These are phyloP conservation scores for Volucella bombylans DNA, from an alignment of 2,888 invertebrate species.

Conservation along the genomic window DNA sequence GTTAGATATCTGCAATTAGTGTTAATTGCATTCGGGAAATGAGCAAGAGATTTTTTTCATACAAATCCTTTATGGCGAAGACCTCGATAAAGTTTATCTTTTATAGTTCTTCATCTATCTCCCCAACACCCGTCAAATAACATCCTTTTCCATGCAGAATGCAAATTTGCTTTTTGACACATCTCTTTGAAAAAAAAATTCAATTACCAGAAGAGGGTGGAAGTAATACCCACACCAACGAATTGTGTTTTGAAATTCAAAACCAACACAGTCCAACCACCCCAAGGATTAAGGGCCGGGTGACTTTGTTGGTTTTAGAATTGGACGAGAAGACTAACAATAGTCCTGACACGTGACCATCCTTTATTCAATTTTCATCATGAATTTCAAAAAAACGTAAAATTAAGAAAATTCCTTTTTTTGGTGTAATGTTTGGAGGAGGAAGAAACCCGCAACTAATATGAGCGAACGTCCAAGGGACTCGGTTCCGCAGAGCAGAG, in stretches of 20 bases:
- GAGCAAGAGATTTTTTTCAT: conserved; percentile 14
- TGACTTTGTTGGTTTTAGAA: neutral
- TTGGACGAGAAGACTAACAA: conserved; percentile 70
- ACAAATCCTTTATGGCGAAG: conserved; percentile 30
- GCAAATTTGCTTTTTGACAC: conserved; percentile 24
- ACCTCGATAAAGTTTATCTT: conserved; percentile 1
- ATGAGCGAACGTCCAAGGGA: conserved; percentile 19
- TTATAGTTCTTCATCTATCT: conserved; percentile 7
- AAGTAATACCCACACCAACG: conserved; percentile 16
- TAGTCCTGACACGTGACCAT: conserved; percentile 70
- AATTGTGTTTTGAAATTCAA: conserved; percentile 28
- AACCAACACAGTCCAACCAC: conserved; percentile 47
- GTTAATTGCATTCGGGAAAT: conserved; percentile 56
- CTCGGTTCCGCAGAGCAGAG: conserved; percentile 35
- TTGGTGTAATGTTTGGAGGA: conserved; percentile 10
- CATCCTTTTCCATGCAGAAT: no score
- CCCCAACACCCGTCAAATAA: no score
- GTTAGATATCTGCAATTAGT: conserved; percentile 60
- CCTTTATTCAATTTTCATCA: conserved; percentile 55
- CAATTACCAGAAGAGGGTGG: neutral
- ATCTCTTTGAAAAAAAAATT: conserved; percentile 27
- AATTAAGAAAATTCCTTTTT: conserved; percentile 27
- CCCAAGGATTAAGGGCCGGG: neutral
- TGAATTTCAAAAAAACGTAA: conserved; percentile 43
- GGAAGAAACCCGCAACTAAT: conserved; percentile 16